Percentiles rank a stretch among this genome's conserved stretches.
Conservation (phyloP, 2,113 vertebrate genomes). For the Scortum barcoo region DNA sequence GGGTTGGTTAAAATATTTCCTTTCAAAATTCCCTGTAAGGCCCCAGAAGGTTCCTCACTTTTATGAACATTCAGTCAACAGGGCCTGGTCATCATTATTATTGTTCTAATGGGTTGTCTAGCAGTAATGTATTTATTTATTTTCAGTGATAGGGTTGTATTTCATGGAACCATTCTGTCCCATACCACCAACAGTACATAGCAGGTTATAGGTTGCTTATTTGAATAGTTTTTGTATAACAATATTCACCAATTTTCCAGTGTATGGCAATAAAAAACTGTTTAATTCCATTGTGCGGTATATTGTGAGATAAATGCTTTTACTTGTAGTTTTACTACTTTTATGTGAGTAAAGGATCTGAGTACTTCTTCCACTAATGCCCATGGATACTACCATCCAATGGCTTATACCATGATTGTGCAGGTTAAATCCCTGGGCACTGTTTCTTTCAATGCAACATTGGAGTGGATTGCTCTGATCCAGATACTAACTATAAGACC, state of each 20-base stretch:
- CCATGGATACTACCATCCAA: too few relatives aligned
- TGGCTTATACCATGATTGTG: not conserved
- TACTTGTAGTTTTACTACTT: not conserved
- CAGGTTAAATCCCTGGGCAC: not conserved
- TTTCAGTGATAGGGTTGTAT: not conserved
- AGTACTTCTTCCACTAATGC: not conserved
- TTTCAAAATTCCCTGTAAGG: not conserved
- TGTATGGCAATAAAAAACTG: slow-evolving; percentile 26
- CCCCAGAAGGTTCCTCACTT: not conserved
- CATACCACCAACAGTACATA: not conserved
- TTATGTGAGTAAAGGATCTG: not conserved
- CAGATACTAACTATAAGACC: too few relatives aligned
- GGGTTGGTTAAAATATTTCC: not conserved
- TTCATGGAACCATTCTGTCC: slow-evolving; percentile 9
- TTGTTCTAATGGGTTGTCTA: not conserved
- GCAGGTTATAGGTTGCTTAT: not conserved
- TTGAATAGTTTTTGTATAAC: slow-evolving; percentile 7
- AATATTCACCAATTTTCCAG: not conserved
- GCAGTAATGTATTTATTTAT: not conserved
- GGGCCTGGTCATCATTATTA: not conserved
- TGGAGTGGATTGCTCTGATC: too few relatives aligned
- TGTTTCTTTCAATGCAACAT: too few relatives aligned
- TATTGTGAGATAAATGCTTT: not conserved
- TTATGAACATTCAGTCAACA: not conserved
- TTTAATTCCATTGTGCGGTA: not conserved